Conservation (phyloP, 2,113 vertebrate species). For the Sphaerodactylus townsendi region DNA sequence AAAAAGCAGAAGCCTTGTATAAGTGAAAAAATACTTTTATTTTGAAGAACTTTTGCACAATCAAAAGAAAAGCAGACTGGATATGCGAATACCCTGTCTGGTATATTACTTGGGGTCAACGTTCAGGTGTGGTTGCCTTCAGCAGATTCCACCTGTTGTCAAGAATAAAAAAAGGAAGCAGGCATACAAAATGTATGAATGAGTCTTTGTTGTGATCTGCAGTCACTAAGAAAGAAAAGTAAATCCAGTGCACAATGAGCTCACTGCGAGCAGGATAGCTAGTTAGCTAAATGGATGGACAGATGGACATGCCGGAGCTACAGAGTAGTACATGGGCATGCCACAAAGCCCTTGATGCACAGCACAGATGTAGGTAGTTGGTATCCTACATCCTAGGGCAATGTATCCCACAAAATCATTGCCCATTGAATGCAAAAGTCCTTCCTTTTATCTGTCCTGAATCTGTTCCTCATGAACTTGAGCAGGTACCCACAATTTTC, state of each 20-base stretch:
- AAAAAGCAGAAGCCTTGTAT: constrained; percentile 37
- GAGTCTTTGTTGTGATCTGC: constrained; percentile 35
- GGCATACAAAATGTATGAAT: constrained; percentile 39
- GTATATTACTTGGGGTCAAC: constrained; percentile 8
- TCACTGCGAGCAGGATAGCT: neutral
- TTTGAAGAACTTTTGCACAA: neutral
- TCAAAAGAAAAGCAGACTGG: neutral
- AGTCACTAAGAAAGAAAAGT: constrained; percentile 24
- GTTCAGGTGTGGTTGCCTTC: neutral
- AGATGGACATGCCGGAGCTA: neutral
- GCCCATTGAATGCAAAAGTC: no score
- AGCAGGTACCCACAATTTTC: no score
- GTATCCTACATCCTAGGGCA: no score
- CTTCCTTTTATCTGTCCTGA: no score
- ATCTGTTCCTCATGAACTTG: no score
- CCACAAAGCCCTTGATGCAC: no score
- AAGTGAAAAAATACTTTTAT: neutral
- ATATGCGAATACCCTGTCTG: neutral
- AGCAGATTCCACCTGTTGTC: constrained; percentile 53
- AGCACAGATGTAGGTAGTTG: no score
- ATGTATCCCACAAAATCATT: no score
- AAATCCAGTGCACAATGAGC: neutral
- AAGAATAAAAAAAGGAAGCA: constrained; percentile 35
- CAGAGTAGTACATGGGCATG: neutral
- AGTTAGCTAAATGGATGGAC: neutral